Conservation (phyloP, 1,140 invertebrate genomes). For the Tachypleus tridentatus region DNA sequence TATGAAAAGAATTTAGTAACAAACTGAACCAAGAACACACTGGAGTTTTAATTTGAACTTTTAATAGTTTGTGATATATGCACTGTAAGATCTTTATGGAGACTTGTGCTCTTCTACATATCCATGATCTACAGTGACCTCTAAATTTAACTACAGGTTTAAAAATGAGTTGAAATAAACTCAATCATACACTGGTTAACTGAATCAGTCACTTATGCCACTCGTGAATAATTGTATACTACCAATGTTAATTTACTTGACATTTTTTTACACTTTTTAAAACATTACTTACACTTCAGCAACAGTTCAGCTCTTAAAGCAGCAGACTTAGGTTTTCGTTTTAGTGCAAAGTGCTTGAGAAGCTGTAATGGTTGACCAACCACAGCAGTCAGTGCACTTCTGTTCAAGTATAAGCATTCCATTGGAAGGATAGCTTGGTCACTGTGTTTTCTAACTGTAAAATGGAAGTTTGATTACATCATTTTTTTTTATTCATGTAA, state of each 20-base stretch:
- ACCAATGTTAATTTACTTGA: slow-evolving; percentile 6
- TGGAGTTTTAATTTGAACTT: too few species aligned
- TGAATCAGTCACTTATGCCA: background rate
- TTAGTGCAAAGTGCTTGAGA: slow-evolving; percentile 82
- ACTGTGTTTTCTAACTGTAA: slow-evolving; percentile 54
- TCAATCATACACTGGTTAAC: too few species aligned
- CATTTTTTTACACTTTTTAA: background rate
- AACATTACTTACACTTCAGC: slow-evolving; percentile 53
- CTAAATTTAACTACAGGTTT: too few species aligned
- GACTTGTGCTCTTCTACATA: too few species aligned
- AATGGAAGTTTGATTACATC: background rate
- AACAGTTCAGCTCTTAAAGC: slow-evolving; percentile 74
- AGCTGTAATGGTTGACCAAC: slow-evolving; percentile 49
- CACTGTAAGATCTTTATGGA: too few species aligned
- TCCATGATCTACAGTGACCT: too few species aligned
- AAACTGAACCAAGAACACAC: too few species aligned
- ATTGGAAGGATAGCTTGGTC: slow-evolving; percentile 78
- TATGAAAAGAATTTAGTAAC: too few species aligned
- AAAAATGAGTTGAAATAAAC: too few species aligned
- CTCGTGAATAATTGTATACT: background rate
- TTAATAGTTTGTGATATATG: too few species aligned
- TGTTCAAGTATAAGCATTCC: slow-evolving; percentile 93
- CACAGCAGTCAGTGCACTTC: slow-evolving; percentile 74
- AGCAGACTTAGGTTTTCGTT: slow-evolving; percentile 90
- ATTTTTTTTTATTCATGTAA: slow-evolving; percentile 6